Percentiles rank a stretch among this genome's conserved stretches.
Conservation (phyloP, 2,888 invertebrate genomes). For the Clostera curtula region DNA sequence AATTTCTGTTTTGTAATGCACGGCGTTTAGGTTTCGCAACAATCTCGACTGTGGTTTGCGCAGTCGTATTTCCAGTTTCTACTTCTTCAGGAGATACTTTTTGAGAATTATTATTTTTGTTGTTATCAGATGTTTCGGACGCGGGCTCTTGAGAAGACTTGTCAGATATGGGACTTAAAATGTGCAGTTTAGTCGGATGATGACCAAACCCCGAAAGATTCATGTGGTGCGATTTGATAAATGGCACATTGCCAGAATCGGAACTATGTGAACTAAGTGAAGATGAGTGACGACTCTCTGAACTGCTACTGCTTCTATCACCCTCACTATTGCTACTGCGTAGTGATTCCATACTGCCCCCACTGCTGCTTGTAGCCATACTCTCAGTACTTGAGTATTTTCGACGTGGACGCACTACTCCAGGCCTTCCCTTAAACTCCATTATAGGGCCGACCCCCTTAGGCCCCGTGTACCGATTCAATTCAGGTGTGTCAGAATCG, state of each 20-base stretch:
- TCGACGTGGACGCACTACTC: conserved; percentile 68
- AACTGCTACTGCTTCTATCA: conserved; percentile 88
- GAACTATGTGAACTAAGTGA: conserved; percentile 91
- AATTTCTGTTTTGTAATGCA: conserved; percentile 84
- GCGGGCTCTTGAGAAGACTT: conserved; percentile 92
- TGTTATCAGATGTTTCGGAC: conserved; percentile 88
- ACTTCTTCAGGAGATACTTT: conserved; percentile 83
- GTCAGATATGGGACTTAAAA: conserved; percentile 91
- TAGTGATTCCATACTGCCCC: conserved; percentile 90
- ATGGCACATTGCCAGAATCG: conserved; percentile 81
- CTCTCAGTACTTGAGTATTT: conserved; percentile 88
- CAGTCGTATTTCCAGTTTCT: conserved; percentile 53
- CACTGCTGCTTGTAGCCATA: conserved; percentile 91
- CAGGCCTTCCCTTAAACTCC: conserved; percentile 78
- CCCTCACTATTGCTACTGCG: conserved; percentile 92
- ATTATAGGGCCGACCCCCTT: conserved; percentile 76
- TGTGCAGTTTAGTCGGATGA: conserved; percentile 85
- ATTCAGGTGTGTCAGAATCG: conserved; percentile 71
- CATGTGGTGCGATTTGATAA: conserved; percentile 76
- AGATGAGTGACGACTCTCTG: conserved; percentile 87
- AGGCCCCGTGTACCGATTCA: conserved; percentile 72
- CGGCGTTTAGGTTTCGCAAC: conserved; percentile 77
- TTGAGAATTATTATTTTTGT: conserved; percentile 85
- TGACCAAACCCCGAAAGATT: conserved; percentile 81
- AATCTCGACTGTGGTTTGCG: conserved; percentile 66